Conservation (phyloP, 1,140 invertebrate species). For the Lysiphlebus fabarum region DNA sequence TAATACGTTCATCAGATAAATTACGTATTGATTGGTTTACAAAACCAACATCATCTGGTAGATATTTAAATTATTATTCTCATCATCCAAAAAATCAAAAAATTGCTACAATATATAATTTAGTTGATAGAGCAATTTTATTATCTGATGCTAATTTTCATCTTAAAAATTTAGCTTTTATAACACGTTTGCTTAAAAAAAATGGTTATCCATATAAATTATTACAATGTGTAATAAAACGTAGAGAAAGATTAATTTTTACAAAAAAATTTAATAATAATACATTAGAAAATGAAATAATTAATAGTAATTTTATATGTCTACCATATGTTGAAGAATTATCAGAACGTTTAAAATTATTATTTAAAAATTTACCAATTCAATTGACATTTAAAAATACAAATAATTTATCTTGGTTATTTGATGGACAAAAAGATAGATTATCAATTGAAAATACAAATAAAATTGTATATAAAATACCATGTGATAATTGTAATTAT, state of each 20-base stretch:
- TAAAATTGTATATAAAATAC: conserved; percentile 13
- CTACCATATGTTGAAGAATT: conserved; percentile 18
- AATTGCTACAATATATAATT: conserved; percentile 6
- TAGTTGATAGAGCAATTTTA: conserved; percentile 18
- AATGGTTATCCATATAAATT: conserved; percentile 20
- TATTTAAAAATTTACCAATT: conserved; percentile 5
- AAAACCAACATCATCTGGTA: conserved; percentile 19
- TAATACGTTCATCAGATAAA: background rate
- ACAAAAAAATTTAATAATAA: background rate
- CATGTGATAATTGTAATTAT: conserved; percentile 16
- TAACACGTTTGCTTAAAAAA: background rate
- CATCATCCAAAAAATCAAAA: conserved; percentile 16
- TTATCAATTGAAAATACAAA: background rate
- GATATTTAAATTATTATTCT: conserved; percentile 21
- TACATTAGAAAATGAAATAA: conserved; percentile 1
- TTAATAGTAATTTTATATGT: background rate
- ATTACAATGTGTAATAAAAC: background rate
- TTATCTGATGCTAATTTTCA: conserved; percentile 10
- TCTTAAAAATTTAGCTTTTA: conserved; percentile 13
- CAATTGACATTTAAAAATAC: conserved; percentile 9
- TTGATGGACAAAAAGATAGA: conserved; percentile 16
- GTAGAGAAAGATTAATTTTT: background rate
- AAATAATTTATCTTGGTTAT: conserved; percentile 16
- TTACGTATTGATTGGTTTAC: conserved; percentile 20
- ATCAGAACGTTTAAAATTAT: conserved; percentile 5